Evolutionary conservation across 2,113 vertebrate genomes (phyloP), one percentile per base, ranked within the genome.

Genomic region (Callospermophilus lateralis): DNA sequence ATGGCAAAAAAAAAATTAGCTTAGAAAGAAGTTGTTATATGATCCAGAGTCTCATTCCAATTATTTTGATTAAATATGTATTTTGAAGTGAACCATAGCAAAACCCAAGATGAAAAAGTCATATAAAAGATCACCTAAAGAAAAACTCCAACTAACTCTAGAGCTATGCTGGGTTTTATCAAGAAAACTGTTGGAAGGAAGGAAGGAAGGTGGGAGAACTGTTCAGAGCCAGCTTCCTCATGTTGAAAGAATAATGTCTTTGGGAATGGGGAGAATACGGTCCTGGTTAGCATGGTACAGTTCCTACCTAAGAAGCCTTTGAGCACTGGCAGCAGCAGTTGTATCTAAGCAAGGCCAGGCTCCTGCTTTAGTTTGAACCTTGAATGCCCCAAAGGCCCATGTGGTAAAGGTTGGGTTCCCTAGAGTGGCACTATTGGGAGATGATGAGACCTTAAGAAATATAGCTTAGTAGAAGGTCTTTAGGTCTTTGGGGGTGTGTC

Each of bases 81-180:
- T 37, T 48, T 92, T 51, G 22, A 51, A 17, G 3, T 19, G 32
- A 94, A 94, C 76, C 53, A 37, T 0, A 83, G 16, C 24, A 96
- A 70, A 95, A 70, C n/a, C 24, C 26, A 92, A 80, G 68, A 70
- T 84, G 34, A 72, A 86, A 86, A 92, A 48, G 15, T 76, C 80
- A 42, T 37, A 32, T 28, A 4, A 39, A 8, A 32, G 19, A 39
- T 90, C 30, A 58, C 30, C 30, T 32, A 39, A 65, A 89, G 73
- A 94, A 97, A 95, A 91, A 65, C 5, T 37, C 26, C 42, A 61
- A 32, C 42, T 45, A 51, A 30, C 63, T 77, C 53, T 8, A 58
- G 63, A 30, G 22, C n/a, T 45, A 65, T 74, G 19, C 26, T 95
- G 39, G 70, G 7, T 32, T 77, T 79, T 68, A 73, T 8, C 12